Percentiles rank a stretch among this genome's conserved stretches.
Evolutionary conservation across 2,113 vertebrate genomes (phyloP).

Genomic region (Lanius collurio): DNA sequence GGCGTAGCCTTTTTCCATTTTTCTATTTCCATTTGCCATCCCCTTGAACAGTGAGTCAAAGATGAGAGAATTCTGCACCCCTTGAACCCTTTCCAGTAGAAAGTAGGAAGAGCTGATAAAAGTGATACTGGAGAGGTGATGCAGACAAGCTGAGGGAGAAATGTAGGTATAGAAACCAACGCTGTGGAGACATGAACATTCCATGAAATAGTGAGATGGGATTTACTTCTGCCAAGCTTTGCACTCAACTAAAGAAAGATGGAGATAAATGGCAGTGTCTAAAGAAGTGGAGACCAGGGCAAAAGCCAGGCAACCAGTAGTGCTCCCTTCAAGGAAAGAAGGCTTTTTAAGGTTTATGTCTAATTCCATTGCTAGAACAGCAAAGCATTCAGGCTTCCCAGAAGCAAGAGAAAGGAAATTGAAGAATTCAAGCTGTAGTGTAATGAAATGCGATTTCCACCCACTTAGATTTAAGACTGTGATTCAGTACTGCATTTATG

Average conservation of each 20-base stretch:
- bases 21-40: too few species aligned
- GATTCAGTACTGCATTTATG: constrained; percentile 40
- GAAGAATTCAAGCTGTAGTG: constrained; percentile 7
- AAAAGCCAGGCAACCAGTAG: background rate
- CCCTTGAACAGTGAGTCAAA: background rate
- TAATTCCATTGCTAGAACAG: background rate
- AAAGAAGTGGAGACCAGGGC: background rate
- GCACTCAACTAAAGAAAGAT: background rate
- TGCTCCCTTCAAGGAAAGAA: background rate
- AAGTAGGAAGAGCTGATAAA: background rate
- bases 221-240: background rate
- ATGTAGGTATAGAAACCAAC: background rate
- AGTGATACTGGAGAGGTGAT: background rate
- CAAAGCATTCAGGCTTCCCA: background rate
- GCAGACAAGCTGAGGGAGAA: background rate
- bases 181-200: background rate
- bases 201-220: background rate
- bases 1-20: background rate
- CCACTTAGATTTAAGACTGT: constrained; percentile 33
- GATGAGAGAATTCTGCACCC: background rate
- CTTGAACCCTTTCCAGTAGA: background rate
- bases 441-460: constrained; percentile 41
- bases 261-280: background rate
- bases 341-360: background rate
- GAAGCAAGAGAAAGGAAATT: background rate